Percentiles rank a stretch among this genome's conserved stretches.
Conservation (phyloP, 2,888 invertebrate species). For the Orchestes rusci region DNA sequence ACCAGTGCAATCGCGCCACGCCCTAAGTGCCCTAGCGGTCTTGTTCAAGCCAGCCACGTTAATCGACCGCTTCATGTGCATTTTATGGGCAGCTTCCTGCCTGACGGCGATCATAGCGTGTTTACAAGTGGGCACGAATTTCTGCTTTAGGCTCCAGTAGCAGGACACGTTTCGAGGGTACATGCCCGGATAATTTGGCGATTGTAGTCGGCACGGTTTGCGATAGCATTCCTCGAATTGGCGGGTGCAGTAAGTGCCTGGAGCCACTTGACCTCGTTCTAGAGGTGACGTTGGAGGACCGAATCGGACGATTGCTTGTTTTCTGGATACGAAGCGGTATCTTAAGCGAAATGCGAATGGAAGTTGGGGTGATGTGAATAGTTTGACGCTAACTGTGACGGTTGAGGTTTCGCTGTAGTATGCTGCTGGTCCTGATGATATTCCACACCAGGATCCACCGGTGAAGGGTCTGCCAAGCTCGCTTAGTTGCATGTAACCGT, state of each 20-base stretch:
- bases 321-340: constrained; percentile 74
- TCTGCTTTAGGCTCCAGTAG: constrained; percentile 79
- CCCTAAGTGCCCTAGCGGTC: constrained; percentile 61
- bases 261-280: constrained; percentile 78
- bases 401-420: constrained; percentile 88
- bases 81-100: constrained; percentile 67
- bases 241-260: constrained; percentile 57
- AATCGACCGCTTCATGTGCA: constrained; percentile 61
- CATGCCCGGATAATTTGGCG: constrained; percentile 87
- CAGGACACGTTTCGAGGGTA: constrained; percentile 85
- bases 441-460: constrained; percentile 86
- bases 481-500: constrained; percentile 81
- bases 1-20: constrained; percentile 78
- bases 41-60: constrained; percentile 64
- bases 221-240: constrained; percentile 79
- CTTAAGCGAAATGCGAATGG: constrained; percentile 75
- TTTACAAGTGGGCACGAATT: constrained; percentile 80
- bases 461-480: constrained; percentile 82
- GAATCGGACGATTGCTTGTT: constrained; percentile 73
- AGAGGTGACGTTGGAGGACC: constrained; percentile 69
- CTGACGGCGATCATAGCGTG: constrained; percentile 85
- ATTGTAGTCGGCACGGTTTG: constrained; percentile 78
- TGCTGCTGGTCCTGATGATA: constrained; percentile 70
- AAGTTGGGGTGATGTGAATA: constrained; percentile 64
- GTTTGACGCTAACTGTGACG: constrained; percentile 75